Base-by-base conservation (phyloP, 2,797 vertebrate species). In the Takifugu ocellatus region DNA sequence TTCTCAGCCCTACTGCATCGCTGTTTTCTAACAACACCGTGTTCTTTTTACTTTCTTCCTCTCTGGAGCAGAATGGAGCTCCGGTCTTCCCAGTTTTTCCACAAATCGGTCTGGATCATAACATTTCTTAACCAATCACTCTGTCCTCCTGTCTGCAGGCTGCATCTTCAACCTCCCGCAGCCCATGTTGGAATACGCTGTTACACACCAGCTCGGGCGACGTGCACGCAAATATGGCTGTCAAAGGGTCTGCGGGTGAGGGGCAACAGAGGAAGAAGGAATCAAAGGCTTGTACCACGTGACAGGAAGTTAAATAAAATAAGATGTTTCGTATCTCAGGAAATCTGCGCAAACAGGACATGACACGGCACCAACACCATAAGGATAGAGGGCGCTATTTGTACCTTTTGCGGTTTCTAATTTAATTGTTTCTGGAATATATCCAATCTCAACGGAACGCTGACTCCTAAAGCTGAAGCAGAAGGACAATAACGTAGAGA, bases 91-190 rank as follows among this genome's bases (percentile, higher is more conserved):
- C 31, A 31, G 63, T 68, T 67, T 78, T 52, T 56, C 21, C 54
- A 58, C 47, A 68, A 63, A 78, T 64, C 67, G 72, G 66, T 80
- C 73, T 74, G 67, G 63, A 68, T 63, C 70, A 52, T 70, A 75
- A 86, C 81, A 78, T 68, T 68, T 69, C 70, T 64, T 52, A 39
- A 53, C 65, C n/a, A 8, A 48, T 74, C 63, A 33, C 31, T 63
- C 59, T 45, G 61, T 76, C 65, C 65, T 33, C 64, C 57, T 49
- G 46, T 21, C 61, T 78, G 77, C 74, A 84, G 84, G 87, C 88
- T 85, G 87, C 85, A 87, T 77, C 85, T 81, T 86, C 86, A 29
- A 5, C 78, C 74, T 79, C 75, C 77, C 33, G 59, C 81, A 79
- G 82, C 79, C 83, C 81, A 75, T 62, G 66, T 78, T 77, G 62